phyloP scores from a whole-genome alignment of 2,888 invertebrate species.

The Rhorus exstirpatorius region DNA sequence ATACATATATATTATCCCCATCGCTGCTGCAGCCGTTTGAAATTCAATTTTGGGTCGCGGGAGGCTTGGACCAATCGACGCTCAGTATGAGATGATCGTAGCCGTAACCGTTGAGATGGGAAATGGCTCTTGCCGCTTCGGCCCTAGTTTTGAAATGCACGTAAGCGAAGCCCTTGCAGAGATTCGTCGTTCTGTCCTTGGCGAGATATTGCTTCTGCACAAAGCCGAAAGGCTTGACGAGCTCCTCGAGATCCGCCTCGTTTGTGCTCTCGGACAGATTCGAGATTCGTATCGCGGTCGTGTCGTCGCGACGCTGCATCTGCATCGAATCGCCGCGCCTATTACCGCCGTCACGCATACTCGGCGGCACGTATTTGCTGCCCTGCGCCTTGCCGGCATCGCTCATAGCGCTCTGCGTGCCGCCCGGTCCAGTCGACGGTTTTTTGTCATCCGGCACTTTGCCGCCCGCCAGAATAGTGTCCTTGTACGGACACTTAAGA shows the following conservation, averaged over 20 bases:
- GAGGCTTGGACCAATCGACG: constrained; percentile 99
- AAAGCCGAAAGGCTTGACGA: constrained; percentile 97
- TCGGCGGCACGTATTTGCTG: constrained; percentile 95
- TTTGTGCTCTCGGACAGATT: constrained; percentile 98
- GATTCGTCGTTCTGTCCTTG: constrained; percentile 95
- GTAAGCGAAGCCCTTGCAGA: constrained; percentile 99
- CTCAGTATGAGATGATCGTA: constrained; percentile 99
- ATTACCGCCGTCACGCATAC: constrained; percentile 93
- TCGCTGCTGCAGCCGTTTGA: too few relatives aligned
- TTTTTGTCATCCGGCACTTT: constrained; percentile 85
- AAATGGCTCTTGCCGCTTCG: constrained; percentile 97
- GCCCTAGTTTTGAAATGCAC: constrained; percentile 97
- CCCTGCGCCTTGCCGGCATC: constrained; percentile 85
- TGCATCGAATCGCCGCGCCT: constrained; percentile 91
- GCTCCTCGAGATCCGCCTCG: constrained; percentile 97
- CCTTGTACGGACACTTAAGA: constrained; percentile 98
- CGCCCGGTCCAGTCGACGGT: constrained; percentile 74
- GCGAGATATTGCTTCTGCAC: constrained; percentile 98
- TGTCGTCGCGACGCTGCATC: constrained; percentile 91
- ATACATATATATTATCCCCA: too few relatives aligned
- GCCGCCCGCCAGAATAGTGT: constrained; percentile 92
- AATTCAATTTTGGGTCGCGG: constrained; percentile 83
- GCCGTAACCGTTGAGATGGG: constrained; percentile 95
- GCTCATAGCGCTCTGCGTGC: constrained; percentile 77
- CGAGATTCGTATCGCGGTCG: constrained; percentile 97